Conservation (phyloP, 1,140 invertebrate species). For the Ceratina australensis region DNA sequence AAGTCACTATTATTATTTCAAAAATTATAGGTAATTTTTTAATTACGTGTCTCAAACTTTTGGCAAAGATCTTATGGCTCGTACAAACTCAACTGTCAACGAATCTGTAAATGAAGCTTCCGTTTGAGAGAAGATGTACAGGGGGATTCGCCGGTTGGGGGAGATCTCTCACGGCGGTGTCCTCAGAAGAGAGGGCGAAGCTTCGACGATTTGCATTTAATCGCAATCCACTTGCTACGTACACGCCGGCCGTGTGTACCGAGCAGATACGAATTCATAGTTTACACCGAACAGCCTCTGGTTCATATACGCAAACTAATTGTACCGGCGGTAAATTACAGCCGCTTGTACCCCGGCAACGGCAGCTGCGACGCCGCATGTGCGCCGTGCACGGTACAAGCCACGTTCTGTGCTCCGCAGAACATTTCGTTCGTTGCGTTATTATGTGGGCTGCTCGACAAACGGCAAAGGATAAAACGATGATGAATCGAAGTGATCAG, state of each 20-base stretch:
- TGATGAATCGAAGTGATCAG: too few relatives aligned
- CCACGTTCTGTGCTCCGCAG: slow-evolving; percentile 41
- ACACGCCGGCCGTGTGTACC: slow-evolving; percentile 59
- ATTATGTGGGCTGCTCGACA: not conserved
- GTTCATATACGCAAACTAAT: slow-evolving; percentile 68
- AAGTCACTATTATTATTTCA: too few relatives aligned
- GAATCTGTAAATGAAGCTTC: too few relatives aligned
- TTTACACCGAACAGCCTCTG: slow-evolving; percentile 62
- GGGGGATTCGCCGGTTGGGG: not conserved
- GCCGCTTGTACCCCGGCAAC: slow-evolving; percentile 62
- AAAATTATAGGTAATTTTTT: too few relatives aligned
- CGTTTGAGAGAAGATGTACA: too few relatives aligned
- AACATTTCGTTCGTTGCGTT: not conserved
- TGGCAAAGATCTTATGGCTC: too few relatives aligned
- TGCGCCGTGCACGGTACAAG: slow-evolving; percentile 55
- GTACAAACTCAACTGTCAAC: too few relatives aligned
- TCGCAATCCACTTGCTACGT: slow-evolving; percentile 57
- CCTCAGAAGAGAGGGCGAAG: slow-evolving; percentile 19
- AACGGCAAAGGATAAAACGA: not conserved
- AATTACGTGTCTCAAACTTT: too few relatives aligned
- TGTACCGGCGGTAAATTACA: slow-evolving; percentile 66
- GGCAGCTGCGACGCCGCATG: slow-evolving; percentile 61
- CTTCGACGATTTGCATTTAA: slow-evolving; percentile 65
- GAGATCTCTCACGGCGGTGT: slow-evolving; percentile 30
- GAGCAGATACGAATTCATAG: slow-evolving; percentile 66